These are phyloP conservation scores for Zygogramma bicolorata DNA, from an alignment of 2,888 invertebrate species.

Conservation along the genomic window DNA sequence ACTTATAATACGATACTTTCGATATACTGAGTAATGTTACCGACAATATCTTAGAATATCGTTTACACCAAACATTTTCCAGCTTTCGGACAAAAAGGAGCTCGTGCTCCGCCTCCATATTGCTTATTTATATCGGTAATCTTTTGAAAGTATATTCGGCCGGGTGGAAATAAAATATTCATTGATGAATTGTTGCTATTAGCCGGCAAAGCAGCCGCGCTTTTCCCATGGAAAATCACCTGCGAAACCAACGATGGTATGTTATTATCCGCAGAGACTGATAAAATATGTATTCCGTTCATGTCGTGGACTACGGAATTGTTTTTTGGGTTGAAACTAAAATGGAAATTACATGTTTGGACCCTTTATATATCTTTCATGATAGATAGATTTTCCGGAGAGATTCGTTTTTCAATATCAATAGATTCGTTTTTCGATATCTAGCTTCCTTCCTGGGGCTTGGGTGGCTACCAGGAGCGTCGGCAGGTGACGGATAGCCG, in stretches of 20 bases:
- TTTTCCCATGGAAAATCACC: conserved; percentile 62
- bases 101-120: neutral
- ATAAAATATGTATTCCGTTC: conserved; percentile 57
- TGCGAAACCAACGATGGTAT: conserved; percentile 55
- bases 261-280: conserved; percentile 59
- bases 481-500: too few relatives aligned
- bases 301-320: conserved; percentile 19
- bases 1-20: too few relatives aligned
- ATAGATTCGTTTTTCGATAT: too few relatives aligned
- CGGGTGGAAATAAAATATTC: conserved; percentile 53
- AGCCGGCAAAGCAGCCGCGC: conserved; percentile 48
- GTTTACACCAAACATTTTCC: too few relatives aligned
- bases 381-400: conserved; percentile 4
- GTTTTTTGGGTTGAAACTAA: conserved; percentile 11
- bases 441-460: too few relatives aligned
- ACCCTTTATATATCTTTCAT: neutral
- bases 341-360: conserved; percentile 13
- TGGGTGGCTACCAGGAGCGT: too few relatives aligned
- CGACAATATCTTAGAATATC: too few relatives aligned
- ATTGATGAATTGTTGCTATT: conserved; percentile 56
- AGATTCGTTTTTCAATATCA: too few relatives aligned
- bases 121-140: conserved; percentile 34
- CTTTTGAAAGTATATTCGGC: conserved; percentile 38
- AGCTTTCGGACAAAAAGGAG: neutral
- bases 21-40: too few relatives aligned